Evolutionary conservation across 2,888 invertebrate genomes (phyloP), one percentile per base, ranked within the genome.

Genomic region (Morpho helenor): DNA sequence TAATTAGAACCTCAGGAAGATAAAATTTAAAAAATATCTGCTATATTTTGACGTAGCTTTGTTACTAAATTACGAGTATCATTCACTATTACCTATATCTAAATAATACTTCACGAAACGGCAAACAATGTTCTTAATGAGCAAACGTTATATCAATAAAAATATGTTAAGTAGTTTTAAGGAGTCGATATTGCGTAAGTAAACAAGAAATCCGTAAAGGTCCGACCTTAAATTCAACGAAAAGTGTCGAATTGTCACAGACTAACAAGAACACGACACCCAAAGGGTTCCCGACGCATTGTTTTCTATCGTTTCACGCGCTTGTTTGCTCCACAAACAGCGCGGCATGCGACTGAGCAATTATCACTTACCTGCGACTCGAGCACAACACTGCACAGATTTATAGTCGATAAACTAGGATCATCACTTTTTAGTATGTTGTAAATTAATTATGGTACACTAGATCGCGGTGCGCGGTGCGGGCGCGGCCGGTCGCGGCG

Each of bases 341-440:
- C 70, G 79, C 83, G 80, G 79, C 81, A 74, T 78, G 77, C 79
- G 80, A 80, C 77, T 78, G 77, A 82, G 74, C 86, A 89, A 89
- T 89, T 88, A 89, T 82, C 89, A 89, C 90, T 89, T 86, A 90
- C 90, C 90, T 88, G 88, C 73, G 84, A 89, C 85, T 84, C 81
- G 85, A 87, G 81, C 87, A 86, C 87, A 80, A 81, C 85, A 87
- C 87, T 79, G 77, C 82, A 84, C 86, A 84, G 86, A 84, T 89
- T 87, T 87, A 88, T 84, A 78, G 89, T 84, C 85, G 83, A 87
- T 87, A 86, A 88, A 87, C 86, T 82, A 74, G 82, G 85, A 87
- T 87, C 84, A 89, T 90, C 89, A 90, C 89, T 87, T 84, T 31
- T 86, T 84, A 87, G 82, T 86, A 79, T 61, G 85, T 82, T 84